Percentiles rank a stretch among this genome's conserved stretches.
Evolutionary conservation across 2,888 invertebrate genomes (phyloP).

Genomic region (Sinotaia quadrata): DNA sequence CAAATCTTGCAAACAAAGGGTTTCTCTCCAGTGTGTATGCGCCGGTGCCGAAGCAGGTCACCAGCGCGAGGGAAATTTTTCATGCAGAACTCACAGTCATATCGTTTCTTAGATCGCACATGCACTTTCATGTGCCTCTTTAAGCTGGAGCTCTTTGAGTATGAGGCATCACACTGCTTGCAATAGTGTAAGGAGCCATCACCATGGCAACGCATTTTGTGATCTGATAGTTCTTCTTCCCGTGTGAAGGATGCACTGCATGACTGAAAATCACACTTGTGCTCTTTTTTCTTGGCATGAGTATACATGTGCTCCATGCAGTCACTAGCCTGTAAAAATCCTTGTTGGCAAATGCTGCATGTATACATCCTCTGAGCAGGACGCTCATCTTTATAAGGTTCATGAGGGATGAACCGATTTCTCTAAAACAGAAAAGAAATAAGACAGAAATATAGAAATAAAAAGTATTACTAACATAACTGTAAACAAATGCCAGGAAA

Average conservation of each 20-base stretch:
- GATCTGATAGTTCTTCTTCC: slow-evolving; percentile 1
- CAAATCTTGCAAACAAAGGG: slow-evolving; percentile 31
- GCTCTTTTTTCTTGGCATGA: not conserved
- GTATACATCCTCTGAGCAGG: slow-evolving; percentile 3
- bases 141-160: not conserved
- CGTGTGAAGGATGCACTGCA: not conserved
- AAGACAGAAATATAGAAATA: too few species aligned
- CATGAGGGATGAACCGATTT: not conserved
- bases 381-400: not conserved
- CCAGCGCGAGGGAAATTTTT: slow-evolving; percentile 11
- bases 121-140: not conserved
- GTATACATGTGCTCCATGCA: slow-evolving; percentile 7
- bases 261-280: not conserved
- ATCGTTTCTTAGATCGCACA: not conserved
- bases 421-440: too few species aligned
- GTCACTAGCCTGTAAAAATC: slow-evolving; percentile 1
- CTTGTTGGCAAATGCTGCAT: slow-evolving; percentile 11
- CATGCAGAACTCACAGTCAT: slow-evolving; percentile 8
- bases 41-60: slow-evolving; percentile 12
- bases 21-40: slow-evolving; percentile 33
- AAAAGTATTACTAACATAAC: too few species aligned
- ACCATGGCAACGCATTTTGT: not conserved
- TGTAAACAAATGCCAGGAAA: too few species aligned
- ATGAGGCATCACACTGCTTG: not conserved
- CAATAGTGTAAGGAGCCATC: not conserved